Percentiles rank a stretch among this genome's conserved stretches.
phyloP scores from a whole-genome alignment of 2,113 vertebrate genomes.

The Ranitomeya imitator region DNA sequence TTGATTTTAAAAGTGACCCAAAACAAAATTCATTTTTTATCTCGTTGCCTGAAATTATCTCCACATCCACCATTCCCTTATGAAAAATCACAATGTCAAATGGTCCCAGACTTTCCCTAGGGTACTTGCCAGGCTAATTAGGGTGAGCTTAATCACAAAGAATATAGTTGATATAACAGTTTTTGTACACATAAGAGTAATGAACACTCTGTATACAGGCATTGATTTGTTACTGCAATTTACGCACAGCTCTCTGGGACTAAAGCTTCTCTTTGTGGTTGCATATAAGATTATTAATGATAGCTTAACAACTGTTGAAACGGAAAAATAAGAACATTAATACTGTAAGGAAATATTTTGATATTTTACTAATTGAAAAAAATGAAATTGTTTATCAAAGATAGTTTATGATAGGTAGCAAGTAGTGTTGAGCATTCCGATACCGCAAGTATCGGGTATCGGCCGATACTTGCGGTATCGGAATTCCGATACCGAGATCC shows the following conservation, averaged over 20 bases:
- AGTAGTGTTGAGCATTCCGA: too few relatives aligned
- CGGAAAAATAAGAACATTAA: conserved; percentile 67
- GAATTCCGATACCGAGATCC: too few relatives aligned
- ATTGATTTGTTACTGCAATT: conserved; percentile 94
- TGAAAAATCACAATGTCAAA: conserved; percentile 77
- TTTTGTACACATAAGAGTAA: conserved; percentile 81
- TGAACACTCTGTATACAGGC: conserved; percentile 76
- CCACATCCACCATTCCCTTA: conserved; percentile 61
- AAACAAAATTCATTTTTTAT: conserved; percentile 23
- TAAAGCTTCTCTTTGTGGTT: conserved; percentile 88
- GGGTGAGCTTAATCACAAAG: conserved; percentile 87
- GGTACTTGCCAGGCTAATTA: conserved; percentile 97
- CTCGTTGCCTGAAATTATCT: conserved; percentile 39
- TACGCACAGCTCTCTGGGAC: conserved; percentile 87
- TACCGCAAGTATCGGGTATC: too few relatives aligned
- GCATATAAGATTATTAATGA: conserved; percentile 92
- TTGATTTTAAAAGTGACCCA: conserved; percentile 22
- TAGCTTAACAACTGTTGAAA: conserved; percentile 80
- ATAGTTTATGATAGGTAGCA: not conserved
- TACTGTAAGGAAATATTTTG: not conserved
- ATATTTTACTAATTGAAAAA: not conserved
- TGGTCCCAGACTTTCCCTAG: conserved; percentile 76
- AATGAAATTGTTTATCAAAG: not conserved
- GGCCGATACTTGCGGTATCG: too few relatives aligned
- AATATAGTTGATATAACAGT: conserved; percentile 86